These are phyloP conservation scores for Tyrannus savana DNA, from an alignment of 2,113 vertebrate species.

Conservation along the genomic window DNA sequence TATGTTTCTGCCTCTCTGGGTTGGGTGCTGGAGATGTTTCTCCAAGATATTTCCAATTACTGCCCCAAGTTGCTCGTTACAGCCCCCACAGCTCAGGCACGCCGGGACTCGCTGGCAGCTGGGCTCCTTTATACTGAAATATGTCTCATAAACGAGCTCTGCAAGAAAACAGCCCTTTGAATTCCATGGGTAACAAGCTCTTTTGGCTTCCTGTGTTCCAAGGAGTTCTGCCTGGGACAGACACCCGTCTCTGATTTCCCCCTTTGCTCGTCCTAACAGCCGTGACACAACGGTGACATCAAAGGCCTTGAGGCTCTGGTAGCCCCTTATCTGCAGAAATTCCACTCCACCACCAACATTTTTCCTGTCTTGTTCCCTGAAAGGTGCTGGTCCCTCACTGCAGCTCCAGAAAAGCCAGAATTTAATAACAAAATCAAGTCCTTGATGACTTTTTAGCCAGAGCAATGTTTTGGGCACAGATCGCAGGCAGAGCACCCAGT, in stretches of 20 bases:
- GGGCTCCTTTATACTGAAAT: background rate
- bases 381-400: background rate
- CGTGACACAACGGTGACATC: background rate
- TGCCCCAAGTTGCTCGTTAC: background rate
- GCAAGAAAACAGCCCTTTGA: background rate
- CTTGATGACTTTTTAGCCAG: background rate
- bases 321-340: background rate
- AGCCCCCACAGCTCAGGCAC: background rate
- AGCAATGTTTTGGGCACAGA: fast-evolving
- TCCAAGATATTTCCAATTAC: background rate
- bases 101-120: fast-evolving
- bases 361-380: background rate
- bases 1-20: background rate
- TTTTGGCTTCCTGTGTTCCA: background rate
- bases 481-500: fast-evolving
- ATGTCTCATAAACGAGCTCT: background rate
- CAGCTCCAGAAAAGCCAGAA: background rate
- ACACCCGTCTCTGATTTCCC: background rate
- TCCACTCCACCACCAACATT: background rate
- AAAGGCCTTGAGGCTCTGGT: background rate
- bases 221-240: background rate
- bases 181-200: background rate
- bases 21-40: background rate
- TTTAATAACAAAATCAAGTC: background rate
- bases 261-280: background rate